phyloP scores from a whole-genome alignment of 2,797 vertebrate genomes.

The Natrix natrix region DNA sequence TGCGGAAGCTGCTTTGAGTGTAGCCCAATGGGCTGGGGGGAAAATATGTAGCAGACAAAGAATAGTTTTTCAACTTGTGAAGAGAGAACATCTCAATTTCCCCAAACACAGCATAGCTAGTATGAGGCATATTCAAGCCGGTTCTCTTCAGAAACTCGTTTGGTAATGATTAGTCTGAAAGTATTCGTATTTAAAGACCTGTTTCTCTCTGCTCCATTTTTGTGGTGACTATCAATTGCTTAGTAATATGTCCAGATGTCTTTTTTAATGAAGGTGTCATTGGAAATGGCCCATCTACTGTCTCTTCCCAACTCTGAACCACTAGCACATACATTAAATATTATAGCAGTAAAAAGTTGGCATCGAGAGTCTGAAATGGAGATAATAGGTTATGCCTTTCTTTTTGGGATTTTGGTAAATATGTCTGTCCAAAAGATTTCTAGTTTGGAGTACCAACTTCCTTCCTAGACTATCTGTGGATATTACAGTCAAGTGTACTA shows the following conservation, averaged over 20 bases:
- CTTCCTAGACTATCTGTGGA: neutral
- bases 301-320: constrained; percentile 30
- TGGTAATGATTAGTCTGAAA: constrained; percentile 35
- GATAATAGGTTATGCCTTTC: neutral
- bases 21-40: neutral
- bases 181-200: neutral
- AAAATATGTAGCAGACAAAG: neutral
- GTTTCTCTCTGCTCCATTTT: constrained; percentile 24
- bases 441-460: constrained; percentile 1
- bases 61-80: constrained; percentile 4
- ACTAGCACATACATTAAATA: constrained; percentile 25
- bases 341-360: neutral
- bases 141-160: constrained; percentile 11
- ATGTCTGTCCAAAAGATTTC: constrained; percentile 46
- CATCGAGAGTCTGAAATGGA: neutral
- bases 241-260: constrained; percentile 24
- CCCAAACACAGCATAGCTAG: neutral
- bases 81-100: constrained; percentile 17
- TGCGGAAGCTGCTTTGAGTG: neutral
- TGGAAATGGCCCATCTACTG: constrained; percentile 10
- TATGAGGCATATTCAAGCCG: neutral
- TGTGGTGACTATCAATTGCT: constrained; percentile 39
- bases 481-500: neutral
- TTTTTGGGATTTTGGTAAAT: constrained; percentile 47
- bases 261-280: constrained; percentile 29